Evolutionary conservation across 2,797 vertebrate genomes (phyloP), one percentile per base, ranked within the genome.

Genomic region (Lateolabrax maculatus): DNA sequence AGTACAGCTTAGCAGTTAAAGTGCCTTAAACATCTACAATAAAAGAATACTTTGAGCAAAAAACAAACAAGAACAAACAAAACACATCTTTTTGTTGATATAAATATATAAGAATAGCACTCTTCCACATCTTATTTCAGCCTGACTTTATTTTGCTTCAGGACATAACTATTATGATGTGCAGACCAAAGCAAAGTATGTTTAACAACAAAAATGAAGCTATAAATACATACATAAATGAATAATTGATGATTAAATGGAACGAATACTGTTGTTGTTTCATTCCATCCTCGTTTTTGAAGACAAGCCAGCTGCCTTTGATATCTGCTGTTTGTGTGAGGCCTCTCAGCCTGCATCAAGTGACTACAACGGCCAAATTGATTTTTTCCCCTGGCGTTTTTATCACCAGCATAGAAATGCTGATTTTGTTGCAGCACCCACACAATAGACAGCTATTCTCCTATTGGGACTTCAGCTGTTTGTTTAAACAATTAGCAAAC

Each of bases 351-450:
- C 79, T 43, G 58, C 80, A 63, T 89, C 84, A 87, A 87, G 85
- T 77, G 83, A 84, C 89, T 87, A 72, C 79, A 84, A 82, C 52
- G 57, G 84, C 72, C 79, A 87, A 87, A 93, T 92, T 76, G 91
- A 93, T 93, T 92, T 90, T 90, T 84, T 87, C 83, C 85, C 76
- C 71, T 75, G 84, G 82, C 62, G 68, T 85, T 87, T 89, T 91
- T 88, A 90, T 87, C 80, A 87, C 78, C 80, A 64, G 79, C 71
- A 80, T 51, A 88, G 77, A 86, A 88, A 92, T 88, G 84, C 82
- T 85, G 87, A 91, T 92, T 93, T 90, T 84, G 80, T 88, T 87
- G 87, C 84, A 86, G 77, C 75, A 77, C 81, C 75, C 79, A 62
- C 87, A 83, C 61, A 80, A 83, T 78, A 79, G 78, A 80, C 52